These are phyloP conservation scores for Eristalis intricaria DNA, from an alignment of 2,888 invertebrate species.

Conservation along the genomic window DNA sequence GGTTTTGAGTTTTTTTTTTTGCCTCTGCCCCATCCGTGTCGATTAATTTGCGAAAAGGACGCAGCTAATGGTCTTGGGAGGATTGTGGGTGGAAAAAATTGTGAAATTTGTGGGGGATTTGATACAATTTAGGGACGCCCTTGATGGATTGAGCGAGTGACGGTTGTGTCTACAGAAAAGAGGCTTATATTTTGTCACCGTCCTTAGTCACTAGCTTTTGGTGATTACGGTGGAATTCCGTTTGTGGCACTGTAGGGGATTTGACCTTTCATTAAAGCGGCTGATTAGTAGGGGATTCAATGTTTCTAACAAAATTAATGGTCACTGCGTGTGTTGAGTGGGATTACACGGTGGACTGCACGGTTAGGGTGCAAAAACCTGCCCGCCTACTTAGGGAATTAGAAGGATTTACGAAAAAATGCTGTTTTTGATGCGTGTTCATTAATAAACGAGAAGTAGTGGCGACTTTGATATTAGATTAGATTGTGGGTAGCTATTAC, in stretches of 20 bases:
- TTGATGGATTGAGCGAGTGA: conserved; percentile 3
- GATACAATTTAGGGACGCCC: conserved; percentile 11
- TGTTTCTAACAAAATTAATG: too few species aligned
- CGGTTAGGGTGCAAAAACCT: too few species aligned
- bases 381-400: too few species aligned
- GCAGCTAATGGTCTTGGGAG: background rate
- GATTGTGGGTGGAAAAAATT: background rate
- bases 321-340: too few species aligned
- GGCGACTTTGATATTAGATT: too few species aligned
- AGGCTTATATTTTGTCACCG: background rate
- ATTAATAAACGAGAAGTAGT: too few species aligned
- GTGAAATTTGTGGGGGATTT: conserved; percentile 8
- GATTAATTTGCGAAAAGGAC: background rate
- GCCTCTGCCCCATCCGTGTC: background rate
- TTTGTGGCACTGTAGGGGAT: background rate
- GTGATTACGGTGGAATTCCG: background rate
- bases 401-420: too few species aligned
- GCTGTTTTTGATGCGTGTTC: too few species aligned
- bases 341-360: too few species aligned
- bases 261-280: too few species aligned
- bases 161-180: background rate
- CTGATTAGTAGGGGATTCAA: too few species aligned
- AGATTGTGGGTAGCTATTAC: too few species aligned
- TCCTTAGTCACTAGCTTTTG: background rate
- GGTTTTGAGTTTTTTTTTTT: background rate